These are phyloP conservation scores for Laticauda laticaudata DNA, from an alignment of 2,113 vertebrate genomes.

Conservation along the genomic window DNA sequence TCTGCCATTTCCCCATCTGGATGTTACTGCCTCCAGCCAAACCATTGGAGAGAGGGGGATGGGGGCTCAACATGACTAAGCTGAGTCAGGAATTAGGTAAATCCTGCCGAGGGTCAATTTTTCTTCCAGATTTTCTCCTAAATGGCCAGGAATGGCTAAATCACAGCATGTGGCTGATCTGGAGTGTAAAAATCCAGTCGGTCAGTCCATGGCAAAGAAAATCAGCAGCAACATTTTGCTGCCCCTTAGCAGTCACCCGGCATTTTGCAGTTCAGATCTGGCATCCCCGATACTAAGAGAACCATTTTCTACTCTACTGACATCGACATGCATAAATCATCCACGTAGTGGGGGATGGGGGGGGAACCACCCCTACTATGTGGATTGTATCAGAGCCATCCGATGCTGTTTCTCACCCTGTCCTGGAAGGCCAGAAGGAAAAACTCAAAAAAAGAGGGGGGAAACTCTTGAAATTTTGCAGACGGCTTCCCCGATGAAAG, in stretches of 20 bases:
- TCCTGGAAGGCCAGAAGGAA: slow-evolving; percentile 42
- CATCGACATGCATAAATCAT: slow-evolving; percentile 42
- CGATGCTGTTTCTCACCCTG: slow-evolving; percentile 32
- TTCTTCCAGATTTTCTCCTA: slow-evolving; percentile 37
- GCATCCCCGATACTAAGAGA: slow-evolving; percentile 48
- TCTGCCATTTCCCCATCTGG: slow-evolving; percentile 2
- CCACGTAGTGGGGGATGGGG: slow-evolving; percentile 15
- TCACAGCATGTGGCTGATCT: slow-evolving; percentile 38
- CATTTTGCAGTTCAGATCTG: neutral
- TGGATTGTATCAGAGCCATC: slow-evolving; percentile 31
- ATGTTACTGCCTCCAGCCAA: neutral
- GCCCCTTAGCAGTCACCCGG: neutral
- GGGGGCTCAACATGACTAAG: slow-evolving; percentile 22
- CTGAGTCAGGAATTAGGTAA: slow-evolving; percentile 13
- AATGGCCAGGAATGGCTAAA: slow-evolving; percentile 33
- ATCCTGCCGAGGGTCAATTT: slow-evolving; percentile 41
- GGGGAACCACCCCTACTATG: neutral
- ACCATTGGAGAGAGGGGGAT: neutral
- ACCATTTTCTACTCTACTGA: slow-evolving; percentile 39
- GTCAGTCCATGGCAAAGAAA: neutral
- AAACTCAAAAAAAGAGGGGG: neutral
- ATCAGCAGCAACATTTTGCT: neutral
- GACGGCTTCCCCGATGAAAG: slow-evolving; percentile 30
- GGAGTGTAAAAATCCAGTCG: neutral
- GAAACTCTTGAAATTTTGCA: slow-evolving; percentile 43